Conservation (phyloP, 2,113 vertebrate species). For the Apeltes quadracus region DNA sequence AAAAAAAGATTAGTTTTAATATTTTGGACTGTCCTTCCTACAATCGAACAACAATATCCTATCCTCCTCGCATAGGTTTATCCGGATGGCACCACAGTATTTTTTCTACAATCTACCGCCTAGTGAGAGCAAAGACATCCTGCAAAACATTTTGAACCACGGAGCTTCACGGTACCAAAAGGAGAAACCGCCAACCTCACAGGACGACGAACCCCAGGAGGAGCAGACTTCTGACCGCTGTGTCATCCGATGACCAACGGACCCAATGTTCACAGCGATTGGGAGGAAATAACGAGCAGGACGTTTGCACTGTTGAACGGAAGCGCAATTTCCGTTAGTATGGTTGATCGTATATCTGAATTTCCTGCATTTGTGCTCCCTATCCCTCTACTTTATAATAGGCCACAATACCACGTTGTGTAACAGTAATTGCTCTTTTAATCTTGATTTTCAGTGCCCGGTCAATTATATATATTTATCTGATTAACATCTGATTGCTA, state of each 20-base stretch:
- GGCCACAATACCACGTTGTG: conserved; percentile 1
- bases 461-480: neutral
- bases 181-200: conserved; percentile 53
- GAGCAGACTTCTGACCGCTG: conserved; percentile 82
- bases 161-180: conserved; percentile 40
- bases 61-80: conserved; percentile 78
- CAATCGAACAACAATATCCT: neutral
- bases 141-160: conserved; percentile 81
- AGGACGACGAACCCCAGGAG: conserved; percentile 28
- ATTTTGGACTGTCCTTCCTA: neutral
- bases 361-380: neutral
- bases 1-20: neutral
- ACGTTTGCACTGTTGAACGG: neutral
- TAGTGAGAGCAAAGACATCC: conserved; percentile 90
- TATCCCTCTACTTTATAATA: neutral
- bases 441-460: neutral
- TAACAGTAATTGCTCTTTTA: conserved; percentile 1
- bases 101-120: conserved; percentile 92
- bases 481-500: neutral
- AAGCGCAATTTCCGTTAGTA: neutral
- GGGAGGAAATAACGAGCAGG: neutral
- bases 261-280: neutral
- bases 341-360: neutral
- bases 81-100: conserved; percentile 87
- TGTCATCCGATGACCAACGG: conserved; percentile 80